These are phyloP conservation scores for Oryctolagus cuniculus DNA, from an alignment of 2,113 vertebrate species.

Conservation along the genomic window mOryCun1.1 NC_091432.1:162800501-162801000, in stretches of 20 bases:
- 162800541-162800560: too few species aligned
- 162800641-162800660: too few species aligned
- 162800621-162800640: too few species aligned
- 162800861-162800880: slow-evolving; percentile 30
- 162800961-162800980: too few species aligned
- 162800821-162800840: not conserved
- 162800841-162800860: not conserved
- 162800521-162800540: too few species aligned
- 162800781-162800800: not conserved
- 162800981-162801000: too few species aligned
- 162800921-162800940: not conserved
- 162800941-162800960: not conserved
- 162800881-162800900: not conserved
- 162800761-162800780: not conserved
- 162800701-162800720: not conserved
- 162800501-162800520: too few species aligned
- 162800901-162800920: not conserved
- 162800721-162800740: too few species aligned
- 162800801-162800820: not conserved
- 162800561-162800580: too few species aligned
- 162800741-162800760: not conserved
- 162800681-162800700: not conserved
- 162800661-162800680: too few species aligned
- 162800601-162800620: too few species aligned
- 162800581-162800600: too few species aligned